These are phyloP conservation scores for Zaprionus nigranus DNA, from an alignment of 1,140 invertebrate species.

Conservation along the genomic window DNA sequence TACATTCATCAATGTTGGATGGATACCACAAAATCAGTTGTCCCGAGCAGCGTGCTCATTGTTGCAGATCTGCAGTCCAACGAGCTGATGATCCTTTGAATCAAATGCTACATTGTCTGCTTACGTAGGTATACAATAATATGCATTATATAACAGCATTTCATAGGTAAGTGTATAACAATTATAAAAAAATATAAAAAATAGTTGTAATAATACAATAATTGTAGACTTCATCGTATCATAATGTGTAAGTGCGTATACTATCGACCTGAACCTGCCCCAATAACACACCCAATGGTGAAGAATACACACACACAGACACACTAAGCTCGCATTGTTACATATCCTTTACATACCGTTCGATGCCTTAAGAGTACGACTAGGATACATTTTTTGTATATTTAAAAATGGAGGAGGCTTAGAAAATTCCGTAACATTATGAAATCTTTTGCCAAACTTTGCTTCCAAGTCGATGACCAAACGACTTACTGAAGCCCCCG, in stretches of 20 bases:
- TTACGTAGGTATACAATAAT: constrained; percentile 1
- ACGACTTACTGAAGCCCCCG: constrained; percentile 65
- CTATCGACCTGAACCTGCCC: background rate
- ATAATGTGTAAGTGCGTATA: constrained; percentile 29
- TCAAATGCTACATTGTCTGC: background rate
- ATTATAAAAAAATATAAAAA: constrained; percentile 39
- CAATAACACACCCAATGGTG: constrained; percentile 18
- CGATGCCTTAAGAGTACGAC: constrained; percentile 83
- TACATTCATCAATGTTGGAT: constrained; percentile 1
- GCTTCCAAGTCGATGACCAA: constrained; percentile 81
- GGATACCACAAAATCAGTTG: background rate
- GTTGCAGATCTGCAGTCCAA: background rate
- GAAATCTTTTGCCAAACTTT: constrained; percentile 82
- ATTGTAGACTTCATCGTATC: constrained; percentile 11
- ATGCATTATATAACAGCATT: constrained; percentile 75
- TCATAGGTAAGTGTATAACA: constrained; percentile 46
- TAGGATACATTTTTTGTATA: constrained; percentile 84
- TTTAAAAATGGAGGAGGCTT: constrained; percentile 83
- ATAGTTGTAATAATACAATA: constrained; percentile 19
- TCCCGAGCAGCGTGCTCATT: no score
- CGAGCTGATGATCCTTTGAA: background rate
- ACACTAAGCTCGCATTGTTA: constrained; percentile 25
- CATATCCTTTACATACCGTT: constrained; percentile 81
- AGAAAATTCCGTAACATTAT: constrained; percentile 84
- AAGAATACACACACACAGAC: background rate